Base-by-base conservation (phyloP, 30 jellyfish, hydroid and myxozoan genomes). In the Pelagia noctiluca region DNA sequence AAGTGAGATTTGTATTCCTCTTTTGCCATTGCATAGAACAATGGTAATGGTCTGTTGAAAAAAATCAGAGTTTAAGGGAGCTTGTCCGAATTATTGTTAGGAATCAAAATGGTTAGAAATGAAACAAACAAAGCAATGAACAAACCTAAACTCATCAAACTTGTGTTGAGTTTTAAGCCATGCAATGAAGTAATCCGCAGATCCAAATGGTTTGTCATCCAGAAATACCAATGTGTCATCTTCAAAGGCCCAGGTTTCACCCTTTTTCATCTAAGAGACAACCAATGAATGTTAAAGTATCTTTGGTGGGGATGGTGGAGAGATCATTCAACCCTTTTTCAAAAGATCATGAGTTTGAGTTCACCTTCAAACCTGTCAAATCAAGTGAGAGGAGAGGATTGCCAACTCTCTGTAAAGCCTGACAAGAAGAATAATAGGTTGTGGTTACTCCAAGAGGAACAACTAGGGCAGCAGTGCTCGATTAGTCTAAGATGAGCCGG, bases 1-100 rank as follows among this genome's bases (percentile, higher is more conserved):
- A 92, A 76, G 23, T 77, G 84, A 4, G 46, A 57, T 53, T 92
- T 86, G 80, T 92, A 92, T 61, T 86, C 98, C 63, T 85, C 92
- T 64, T 82, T 86, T 13, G 98, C 98, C 83, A 92, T 53, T 12
- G 98, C 98, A 80, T 82, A 76, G 18, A 85, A 78, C 63, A 92
- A 76, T 31, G 98, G 96, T 32, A 85, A 86, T 18, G 98, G 98
- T 64, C 98, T 92, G 36, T 8, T 29, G 60, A 21, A 22, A 72
- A 5, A 54, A 53, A 25, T 18, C 23, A 25, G 10, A 60, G 5
- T n/a, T 5, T 60, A 60, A 60, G 16, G 57, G n/a, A n/a, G n/a
- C n/a, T 60, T n/a, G 11, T 60, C 10, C 5, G 21, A 60, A 10
- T n/a, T 60, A 60, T n/a, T 60, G 11, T 60, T 42, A 42, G 16